Evolutionary conservation across 2,888 invertebrate genomes (phyloP), one percentile per base, ranked within the genome.

Genomic region (Drosophila leonis): DNA sequence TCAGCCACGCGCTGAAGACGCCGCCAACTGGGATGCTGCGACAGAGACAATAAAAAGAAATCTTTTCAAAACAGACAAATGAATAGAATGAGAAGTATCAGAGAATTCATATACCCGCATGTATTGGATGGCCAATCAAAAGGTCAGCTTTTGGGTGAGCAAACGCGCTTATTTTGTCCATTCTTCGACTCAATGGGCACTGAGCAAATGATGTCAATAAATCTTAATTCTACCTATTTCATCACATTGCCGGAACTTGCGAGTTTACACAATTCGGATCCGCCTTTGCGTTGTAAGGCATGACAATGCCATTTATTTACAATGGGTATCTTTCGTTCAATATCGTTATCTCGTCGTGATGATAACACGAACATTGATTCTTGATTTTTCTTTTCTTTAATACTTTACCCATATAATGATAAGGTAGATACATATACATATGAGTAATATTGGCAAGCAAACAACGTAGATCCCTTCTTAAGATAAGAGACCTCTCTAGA

Each of bases 171-270:
- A 52, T 56, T 44, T 56, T 8, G 42, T 5, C 44, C 55, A 60
- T 77, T 73, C 44, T 55, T 72, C 27, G 63, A 27, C n/a, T 52
- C n/a, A 57, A 56, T 81, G 64, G 39, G 66, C 52, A 46, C 37
- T 68, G 55, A 57, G 24, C 56, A 67, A 83, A 69, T 83, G 68
- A 83, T 83, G 67, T 79, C 74, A 71, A 83, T 86, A 67, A 83
- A 81, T 83, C 68, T 76, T 13, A 56, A 70, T 65, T 65, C 10
- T 24, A n/a, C 5, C 13, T 33, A 65, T 78, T 73, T 73, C 42
- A 33, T 73, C 44, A 64, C 20, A 10, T 12, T 8, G 7, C 18
- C 12, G 27, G 8, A 10, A 13, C 24, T 37, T 33, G 37, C 24
- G 15, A 1, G 31, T 20, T 60, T 48, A 27, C 31, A 41, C 44